Percentiles rank a stretch among this genome's conserved stretches.
Evolutionary conservation across 1,140 invertebrate species (phyloP).

Genomic region (Steinernema feltiae): DNA sequence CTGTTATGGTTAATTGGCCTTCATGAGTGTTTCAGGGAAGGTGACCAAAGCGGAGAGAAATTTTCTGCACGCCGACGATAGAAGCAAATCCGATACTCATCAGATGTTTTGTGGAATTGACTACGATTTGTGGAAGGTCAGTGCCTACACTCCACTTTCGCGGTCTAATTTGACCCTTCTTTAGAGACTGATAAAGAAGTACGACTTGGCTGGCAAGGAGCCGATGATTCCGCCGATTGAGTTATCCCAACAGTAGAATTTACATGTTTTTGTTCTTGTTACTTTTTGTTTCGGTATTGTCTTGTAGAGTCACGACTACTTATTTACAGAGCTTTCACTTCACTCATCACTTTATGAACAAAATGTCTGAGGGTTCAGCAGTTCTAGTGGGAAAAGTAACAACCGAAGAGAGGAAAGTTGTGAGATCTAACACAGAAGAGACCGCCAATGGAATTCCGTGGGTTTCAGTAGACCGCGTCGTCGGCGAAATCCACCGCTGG

Average conservation of each 20-base stretch:
- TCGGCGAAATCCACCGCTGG: background rate
- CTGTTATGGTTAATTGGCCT: too few species aligned
- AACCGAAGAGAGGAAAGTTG: background rate
- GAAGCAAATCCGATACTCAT: background rate
- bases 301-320: conserved; percentile 10
- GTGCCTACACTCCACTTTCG: background rate
- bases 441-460: background rate
- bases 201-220: background rate
- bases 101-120: conserved; percentile 5
- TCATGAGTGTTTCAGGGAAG: background rate
- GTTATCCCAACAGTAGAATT: background rate
- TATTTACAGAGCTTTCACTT: too few species aligned
- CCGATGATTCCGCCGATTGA: background rate
- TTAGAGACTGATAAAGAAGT: background rate
- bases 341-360: background rate
- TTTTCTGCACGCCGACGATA: background rate
- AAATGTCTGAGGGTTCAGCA: background rate
- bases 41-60: background rate
- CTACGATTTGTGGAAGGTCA: background rate
- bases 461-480: conserved; percentile 8
- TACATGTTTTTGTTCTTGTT: too few species aligned
- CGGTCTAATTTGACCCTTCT: background rate
- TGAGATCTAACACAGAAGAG: background rate
- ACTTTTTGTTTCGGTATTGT: conserved; percentile 13
- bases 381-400: background rate